phyloP scores from a whole-genome alignment of 2,797 vertebrate species.

The Vultur gryphus region DNA sequence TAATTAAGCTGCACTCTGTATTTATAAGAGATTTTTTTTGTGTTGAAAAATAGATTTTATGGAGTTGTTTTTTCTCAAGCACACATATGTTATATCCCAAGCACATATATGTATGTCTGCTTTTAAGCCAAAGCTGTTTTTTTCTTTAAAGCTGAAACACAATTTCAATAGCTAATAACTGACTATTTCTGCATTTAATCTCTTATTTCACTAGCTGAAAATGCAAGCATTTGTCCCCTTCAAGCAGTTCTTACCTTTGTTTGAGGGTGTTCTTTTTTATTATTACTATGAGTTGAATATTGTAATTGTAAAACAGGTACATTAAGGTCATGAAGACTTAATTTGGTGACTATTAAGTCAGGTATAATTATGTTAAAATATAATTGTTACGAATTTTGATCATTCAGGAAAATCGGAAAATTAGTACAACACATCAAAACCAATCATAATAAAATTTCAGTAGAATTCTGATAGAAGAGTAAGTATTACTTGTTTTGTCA shows the following conservation, averaged over 20 bases:
- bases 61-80: neutral
- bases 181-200: neutral
- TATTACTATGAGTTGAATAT: neutral
- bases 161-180: neutral
- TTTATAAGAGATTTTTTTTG: neutral
- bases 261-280: neutral
- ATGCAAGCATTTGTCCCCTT: neutral
- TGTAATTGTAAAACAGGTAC: neutral
- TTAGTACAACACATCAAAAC: neutral
- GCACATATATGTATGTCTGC: neutral
- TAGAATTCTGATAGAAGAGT: neutral
- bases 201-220: conserved; percentile 23
- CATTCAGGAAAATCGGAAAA: neutral
- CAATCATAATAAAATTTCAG: neutral
- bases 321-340: neutral
- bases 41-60: neutral
- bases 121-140: neutral
- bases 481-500: neutral
- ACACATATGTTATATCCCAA: neutral
- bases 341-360: neutral
- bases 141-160: neutral
- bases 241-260: neutral
- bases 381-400: neutral
- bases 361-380: neutral
- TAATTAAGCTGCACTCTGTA: neutral